These are phyloP conservation scores for Xestia sexstrigata DNA, from an alignment of 2,888 invertebrate genomes.

Conservation along the genomic window DNA sequence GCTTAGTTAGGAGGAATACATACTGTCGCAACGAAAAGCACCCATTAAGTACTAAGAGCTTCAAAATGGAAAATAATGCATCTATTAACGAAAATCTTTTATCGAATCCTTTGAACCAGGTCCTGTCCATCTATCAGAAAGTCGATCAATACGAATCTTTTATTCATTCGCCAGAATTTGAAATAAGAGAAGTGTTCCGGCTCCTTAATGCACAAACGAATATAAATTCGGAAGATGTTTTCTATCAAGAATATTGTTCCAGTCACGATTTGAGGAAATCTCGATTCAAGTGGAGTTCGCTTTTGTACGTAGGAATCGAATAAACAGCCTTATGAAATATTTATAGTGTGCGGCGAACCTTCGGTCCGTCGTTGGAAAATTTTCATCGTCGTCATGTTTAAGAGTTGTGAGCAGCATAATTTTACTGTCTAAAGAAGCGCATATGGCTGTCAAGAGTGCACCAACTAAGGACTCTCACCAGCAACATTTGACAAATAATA, in stretches of 20 bases:
- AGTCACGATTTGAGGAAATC: conserved; percentile 68
- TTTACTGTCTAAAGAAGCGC: not conserved
- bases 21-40: not conserved
- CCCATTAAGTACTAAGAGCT: not conserved
- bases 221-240: conserved; percentile 64
- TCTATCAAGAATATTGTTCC: conserved; percentile 67
- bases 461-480: not conserved
- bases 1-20: not conserved
- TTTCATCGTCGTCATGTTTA: conserved; percentile 10
- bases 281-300: conserved; percentile 67
- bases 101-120: not conserved
- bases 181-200: conserved; percentile 48
- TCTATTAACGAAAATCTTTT: not conserved
- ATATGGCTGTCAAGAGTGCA: too few species aligned
- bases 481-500: too few species aligned
- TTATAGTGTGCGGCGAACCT: conserved; percentile 58
- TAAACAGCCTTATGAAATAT: conserved; percentile 72
- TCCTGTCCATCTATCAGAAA: conserved; percentile 16
- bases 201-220: conserved; percentile 59
- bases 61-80: not conserved
- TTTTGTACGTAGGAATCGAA: conserved; percentile 69
- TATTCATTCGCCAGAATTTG: conserved; percentile 50
- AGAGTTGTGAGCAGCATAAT: too few species aligned
- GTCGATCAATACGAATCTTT: conserved; percentile 46
- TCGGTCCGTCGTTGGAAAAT: conserved; percentile 35